Evolutionary conservation across 2,888 invertebrate genomes (phyloP).

Genomic region (Embidobia sp.): DNA sequence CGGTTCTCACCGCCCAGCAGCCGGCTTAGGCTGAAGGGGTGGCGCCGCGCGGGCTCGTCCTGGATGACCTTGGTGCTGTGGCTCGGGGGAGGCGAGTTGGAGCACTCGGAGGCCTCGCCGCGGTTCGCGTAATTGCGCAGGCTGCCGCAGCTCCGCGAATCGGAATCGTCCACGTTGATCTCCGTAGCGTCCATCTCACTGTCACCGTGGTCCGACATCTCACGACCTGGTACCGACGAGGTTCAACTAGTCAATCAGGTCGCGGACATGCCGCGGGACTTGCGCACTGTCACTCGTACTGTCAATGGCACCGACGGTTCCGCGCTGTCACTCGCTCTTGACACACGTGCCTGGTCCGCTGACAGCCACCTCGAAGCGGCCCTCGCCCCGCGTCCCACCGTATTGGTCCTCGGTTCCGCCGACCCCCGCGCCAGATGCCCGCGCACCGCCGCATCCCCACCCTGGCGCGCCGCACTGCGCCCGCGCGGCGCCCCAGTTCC

Average conservation of each 20-base stretch:
- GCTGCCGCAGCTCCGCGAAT: conserved; percentile 76
- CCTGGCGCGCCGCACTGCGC: conserved; percentile 23
- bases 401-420: conserved; percentile 64
- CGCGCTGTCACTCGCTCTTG: conserved; percentile 1
- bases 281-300: conserved; percentile 9
- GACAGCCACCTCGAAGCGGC: conserved; percentile 66
- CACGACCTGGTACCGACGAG: conserved; percentile 18
- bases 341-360: conserved; percentile 29
- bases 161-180: conserved; percentile 80
- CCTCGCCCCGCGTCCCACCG: conserved; percentile 72
- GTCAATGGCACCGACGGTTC: background rate
- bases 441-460: conserved; percentile 68
- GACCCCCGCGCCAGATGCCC: conserved; percentile 71
- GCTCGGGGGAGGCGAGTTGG: conserved; percentile 70
- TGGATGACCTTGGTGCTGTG: conserved; percentile 72
- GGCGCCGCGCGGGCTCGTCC: conserved; percentile 76
- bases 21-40: conserved; percentile 80
- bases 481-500: conserved; percentile 31
- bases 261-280: too few species aligned
- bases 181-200: conserved; percentile 79
- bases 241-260: conserved; percentile 16
- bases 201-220: conserved; percentile 78
- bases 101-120: conserved; percentile 74
- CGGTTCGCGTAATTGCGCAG: conserved; percentile 72
- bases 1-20: conserved; percentile 76